Base-by-base conservation (phyloP, 2,113 vertebrate genomes). In the Neodontobutis hainanensis region DNA sequence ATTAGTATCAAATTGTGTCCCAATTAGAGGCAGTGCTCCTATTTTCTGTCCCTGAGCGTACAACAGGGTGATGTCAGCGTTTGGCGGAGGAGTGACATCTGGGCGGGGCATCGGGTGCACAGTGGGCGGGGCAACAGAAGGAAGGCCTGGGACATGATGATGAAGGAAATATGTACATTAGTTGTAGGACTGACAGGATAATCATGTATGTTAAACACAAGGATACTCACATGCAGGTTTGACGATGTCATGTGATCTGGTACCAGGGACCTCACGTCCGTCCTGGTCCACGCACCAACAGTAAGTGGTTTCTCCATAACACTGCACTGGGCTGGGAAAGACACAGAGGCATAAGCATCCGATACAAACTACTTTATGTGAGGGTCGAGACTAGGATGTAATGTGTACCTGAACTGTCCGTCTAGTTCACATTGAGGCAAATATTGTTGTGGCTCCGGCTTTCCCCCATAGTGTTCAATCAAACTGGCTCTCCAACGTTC, bases 31-130 rank as follows among this genome's bases (percentile, higher is more conserved):
- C 35, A 99, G 82, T 34, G 93, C 92, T 12, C 95, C 95, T 0
- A 99, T 98, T 61, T 97, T 95, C 88, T 99, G 96, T 3, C 96
- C 97, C 88, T 99, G 97, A 27, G 96, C 96, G 1, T 98, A 99
- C 5, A 99, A 92, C 76, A 99, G 90, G 0, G 94, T 95, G 11
- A 95, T 89, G 35, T 94, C 95, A 0, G 91, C 11, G 0, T 77
- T 53, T 0, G 91, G 51, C 0, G 94, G 95, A 0, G 92, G 92
- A 2, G 91, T 94, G 82, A 98, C 93, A 0, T 94, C 92, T 0
- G 96, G 94, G 15, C 93, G 93, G 2, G 95, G 94, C 0, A 92
- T 48, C 0, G 96, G 96, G 1, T 40, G 91, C 10, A 86, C 11
- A 0, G 78, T 93, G 67, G 95, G 95, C 0, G 96, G 95, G 0